Evolutionary conservation across 2,888 invertebrate genomes (phyloP), one percentile per base, ranked within the genome.

Genomic region (Ophion slaviceki): DNA sequence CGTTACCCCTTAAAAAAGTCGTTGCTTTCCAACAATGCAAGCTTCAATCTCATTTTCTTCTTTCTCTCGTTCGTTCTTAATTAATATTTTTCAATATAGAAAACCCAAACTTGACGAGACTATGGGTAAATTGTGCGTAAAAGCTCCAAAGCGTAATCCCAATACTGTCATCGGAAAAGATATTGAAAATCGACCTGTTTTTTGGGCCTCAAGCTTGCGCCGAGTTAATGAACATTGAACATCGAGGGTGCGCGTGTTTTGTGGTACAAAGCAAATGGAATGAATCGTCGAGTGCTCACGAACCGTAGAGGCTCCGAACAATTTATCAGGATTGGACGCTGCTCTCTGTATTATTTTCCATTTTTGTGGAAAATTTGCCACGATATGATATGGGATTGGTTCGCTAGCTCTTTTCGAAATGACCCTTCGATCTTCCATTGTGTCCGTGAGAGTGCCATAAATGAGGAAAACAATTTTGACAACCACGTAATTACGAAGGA

Each of bases 401-500:
- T 74, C 74, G 45, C 72, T 32, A 62, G 32, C 77, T 20, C 40
- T 17, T 53, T 45, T 57, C 14, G 53, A 53, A 53, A 70, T 17
- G 8, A 8, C 24, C 2, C 66, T 70, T 53, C 28, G 40, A 40
- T 36, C 45, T 32, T 57, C 20, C 59, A 40, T 61, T 20, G 3
- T 8, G 4, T 74, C n/a, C n/a, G 14, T 40, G n/a, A 1, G 45
- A 14, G 47, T 47, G n/a, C 62, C 80, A n/a, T 32, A 57, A 67
- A 79, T 75, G 76, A 59, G 32, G 74, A 67, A 76, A 72, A 82
- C 47, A 66, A 64, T 79, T 82, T 78, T 72, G 45, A 57, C 67
- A 78, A 78, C 76, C 80, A 70, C 76, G 71, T 68, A 76, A 84
- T 68, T 71, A 28, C 32, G 20, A 53, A 57, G 40, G 10, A 3